Percentiles rank a stretch among this genome's conserved stretches.
Conservation (phyloP, 2,113 vertebrate genomes). For the Limanda limanda region DNA sequence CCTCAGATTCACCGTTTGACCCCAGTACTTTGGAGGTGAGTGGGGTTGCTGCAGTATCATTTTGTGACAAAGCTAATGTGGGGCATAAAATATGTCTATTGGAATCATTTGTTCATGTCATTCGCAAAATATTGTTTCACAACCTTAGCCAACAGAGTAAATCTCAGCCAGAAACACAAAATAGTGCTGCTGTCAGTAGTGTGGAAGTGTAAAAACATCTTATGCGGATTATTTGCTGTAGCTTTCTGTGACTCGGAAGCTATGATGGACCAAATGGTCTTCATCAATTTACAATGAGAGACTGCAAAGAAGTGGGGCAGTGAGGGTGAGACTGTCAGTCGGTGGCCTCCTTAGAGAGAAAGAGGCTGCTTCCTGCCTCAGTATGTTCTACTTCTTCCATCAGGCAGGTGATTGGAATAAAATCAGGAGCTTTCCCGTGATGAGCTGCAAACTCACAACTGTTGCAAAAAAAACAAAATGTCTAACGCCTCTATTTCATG, state of each 20-base stretch:
- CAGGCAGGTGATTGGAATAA: background rate
- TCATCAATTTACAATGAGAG: background rate
- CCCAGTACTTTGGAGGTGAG: constrained; percentile 84
- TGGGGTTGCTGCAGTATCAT: background rate
- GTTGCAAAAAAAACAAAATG: background rate
- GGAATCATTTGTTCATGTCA: background rate
- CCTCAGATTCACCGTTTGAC: constrained; percentile 82
- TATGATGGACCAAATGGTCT: background rate
- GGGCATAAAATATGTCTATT: constrained; percentile 4
- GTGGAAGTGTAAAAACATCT: background rate
- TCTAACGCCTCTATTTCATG: background rate
- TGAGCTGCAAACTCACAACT: background rate
- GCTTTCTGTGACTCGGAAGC: background rate
- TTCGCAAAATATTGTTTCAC: background rate
- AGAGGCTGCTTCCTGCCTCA: constrained; percentile 21
- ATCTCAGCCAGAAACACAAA: background rate
- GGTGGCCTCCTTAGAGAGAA: constrained; percentile 61
- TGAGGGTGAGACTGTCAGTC: constrained; percentile 36
- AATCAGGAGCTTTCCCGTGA: background rate
- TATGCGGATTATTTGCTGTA: background rate
- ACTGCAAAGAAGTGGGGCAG: constrained; percentile 69
- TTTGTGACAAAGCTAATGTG: constrained; percentile 50
- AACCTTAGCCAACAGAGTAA: background rate
- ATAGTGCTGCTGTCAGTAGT: background rate
- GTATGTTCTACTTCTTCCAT: constrained; percentile 38